phyloP scores from a whole-genome alignment of 2,888 invertebrate species.

The Glyphotaelius pellucidus region DNA sequence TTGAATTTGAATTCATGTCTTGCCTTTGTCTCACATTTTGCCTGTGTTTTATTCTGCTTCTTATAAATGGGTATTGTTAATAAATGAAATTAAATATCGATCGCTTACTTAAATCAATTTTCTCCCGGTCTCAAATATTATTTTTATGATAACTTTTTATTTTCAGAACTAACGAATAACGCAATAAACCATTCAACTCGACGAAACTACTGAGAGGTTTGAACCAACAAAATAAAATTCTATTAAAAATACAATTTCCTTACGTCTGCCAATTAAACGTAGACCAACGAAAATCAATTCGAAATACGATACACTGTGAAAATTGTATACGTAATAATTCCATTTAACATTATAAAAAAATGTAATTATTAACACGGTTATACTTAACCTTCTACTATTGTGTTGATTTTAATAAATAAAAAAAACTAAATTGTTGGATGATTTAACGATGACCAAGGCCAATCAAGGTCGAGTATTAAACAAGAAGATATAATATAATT shows the following conservation, averaged over 20 bases:
- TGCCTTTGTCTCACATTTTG: too few relatives aligned
- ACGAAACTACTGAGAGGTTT: background rate
- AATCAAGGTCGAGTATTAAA: conserved; percentile 23
- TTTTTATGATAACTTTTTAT: background rate
- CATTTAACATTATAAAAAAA: background rate
- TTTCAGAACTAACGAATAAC: background rate
- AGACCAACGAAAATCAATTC: background rate
- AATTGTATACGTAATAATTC: background rate
- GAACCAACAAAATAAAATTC: background rate
- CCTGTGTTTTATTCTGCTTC: too few relatives aligned
- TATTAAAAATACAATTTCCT: background rate
- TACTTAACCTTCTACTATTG: background rate
- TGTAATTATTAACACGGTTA: background rate
- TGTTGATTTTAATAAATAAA: conserved; percentile 12
- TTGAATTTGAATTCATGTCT: too few relatives aligned
- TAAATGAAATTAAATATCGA: too few relatives aligned
- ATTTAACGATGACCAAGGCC: conserved; percentile 28
- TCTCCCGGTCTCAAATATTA: too few relatives aligned
- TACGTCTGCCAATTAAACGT: background rate
- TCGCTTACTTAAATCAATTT: too few relatives aligned
- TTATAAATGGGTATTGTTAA: too few relatives aligned
- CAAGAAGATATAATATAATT: background rate
- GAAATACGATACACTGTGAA: background rate
- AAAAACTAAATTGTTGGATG: background rate
- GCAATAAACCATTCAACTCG: background rate